phyloP scores from a whole-genome alignment of 1,140 invertebrate species.

The Magallana angulata region DNA sequence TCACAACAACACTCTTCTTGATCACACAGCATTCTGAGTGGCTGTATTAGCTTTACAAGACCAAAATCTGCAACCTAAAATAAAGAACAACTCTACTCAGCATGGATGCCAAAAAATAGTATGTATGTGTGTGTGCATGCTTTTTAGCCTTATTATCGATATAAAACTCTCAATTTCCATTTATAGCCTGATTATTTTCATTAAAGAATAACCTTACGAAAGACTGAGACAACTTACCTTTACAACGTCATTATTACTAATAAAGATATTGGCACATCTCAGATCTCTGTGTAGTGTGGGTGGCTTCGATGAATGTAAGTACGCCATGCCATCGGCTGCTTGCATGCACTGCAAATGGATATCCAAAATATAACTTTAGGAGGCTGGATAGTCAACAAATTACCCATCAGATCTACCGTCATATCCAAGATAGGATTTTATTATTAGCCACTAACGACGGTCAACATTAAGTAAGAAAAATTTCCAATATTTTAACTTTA shows the following conservation, averaged over 20 bases:
- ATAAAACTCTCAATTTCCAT: too few relatives aligned
- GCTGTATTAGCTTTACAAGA: slow-evolving; percentile 70
- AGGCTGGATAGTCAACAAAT: too few relatives aligned
- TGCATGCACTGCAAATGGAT: slow-evolving; percentile 68
- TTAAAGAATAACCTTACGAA: neutral
- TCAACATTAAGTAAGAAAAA: too few relatives aligned
- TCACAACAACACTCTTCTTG: slow-evolving; percentile 76
- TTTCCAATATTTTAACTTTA: too few relatives aligned
- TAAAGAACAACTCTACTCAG: neutral
- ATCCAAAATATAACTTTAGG: too few relatives aligned
- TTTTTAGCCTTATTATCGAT: too few relatives aligned
- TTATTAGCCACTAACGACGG: too few relatives aligned
- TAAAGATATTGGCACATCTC: slow-evolving; percentile 99
- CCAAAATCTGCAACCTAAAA: slow-evolving; percentile 74
- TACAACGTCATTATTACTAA: slow-evolving; percentile 79
- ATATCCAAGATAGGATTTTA: too few relatives aligned
- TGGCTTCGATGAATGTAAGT: slow-evolving; percentile 96
- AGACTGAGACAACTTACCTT: slow-evolving; percentile 62
- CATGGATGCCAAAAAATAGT: too few relatives aligned
- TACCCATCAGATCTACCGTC: neutral
- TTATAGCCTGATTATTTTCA: too few relatives aligned
- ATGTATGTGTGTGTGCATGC: too few relatives aligned
- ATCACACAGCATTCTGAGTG: slow-evolving; percentile 68
- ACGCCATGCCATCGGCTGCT: slow-evolving; percentile 90
- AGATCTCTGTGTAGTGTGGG: slow-evolving; percentile 95